Evolutionary conservation across 2,888 invertebrate species (phyloP), one percentile per base, ranked within the genome.

Genomic region (Cryptus viduatorius): DNA sequence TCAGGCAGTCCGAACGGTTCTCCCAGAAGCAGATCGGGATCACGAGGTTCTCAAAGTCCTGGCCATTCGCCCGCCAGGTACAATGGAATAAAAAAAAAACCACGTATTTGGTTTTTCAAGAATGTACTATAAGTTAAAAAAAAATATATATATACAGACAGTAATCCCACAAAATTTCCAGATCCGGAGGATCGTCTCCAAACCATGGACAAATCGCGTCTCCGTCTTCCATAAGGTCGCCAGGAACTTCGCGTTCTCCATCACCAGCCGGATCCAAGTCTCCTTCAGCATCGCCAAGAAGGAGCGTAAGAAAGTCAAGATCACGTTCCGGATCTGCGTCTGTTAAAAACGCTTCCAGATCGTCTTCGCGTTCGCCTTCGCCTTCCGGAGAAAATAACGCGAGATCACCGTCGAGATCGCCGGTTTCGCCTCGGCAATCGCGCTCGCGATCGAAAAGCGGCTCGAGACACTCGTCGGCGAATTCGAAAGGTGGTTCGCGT

Each of bases 171-270:
- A 0, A 8, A 65, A 14, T 64, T 56, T 67, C 42, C 48, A 92
- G 91, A 64, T 91, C 90, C 0, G 88, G 84, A 65, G 82, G 72
- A 42, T 90, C 88, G 0, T 91, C 91, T 0, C 88, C 89, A 19
- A 59, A 16, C 29, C 53, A 12, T 0, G 69, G 19, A 7, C 87
- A 78, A 59, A 85, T 88, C 59, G 79, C 75, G 10, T 89, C 90
- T 8, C 90, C 89, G 42, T 83, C 88, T 48, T 90, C 90, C 29
- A 73, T 82, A 68, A 75, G 77, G 64, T 79, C 79, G 86, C 72
- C 91, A 89, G 77, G 77, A 86, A 59, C 87, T 86, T 72, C 85
- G 82, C 59, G 89, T 87, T 72, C 69, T 37, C 79, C 71, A 29
- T 84, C 83, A 3, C 81, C 83, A 19, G 78, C 85, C 14, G 44